Evolutionary conservation across 37 sponge, comb jelly and placozoan genomes (phyloP).

Genomic region (Ephydatia muelleri): DNA sequence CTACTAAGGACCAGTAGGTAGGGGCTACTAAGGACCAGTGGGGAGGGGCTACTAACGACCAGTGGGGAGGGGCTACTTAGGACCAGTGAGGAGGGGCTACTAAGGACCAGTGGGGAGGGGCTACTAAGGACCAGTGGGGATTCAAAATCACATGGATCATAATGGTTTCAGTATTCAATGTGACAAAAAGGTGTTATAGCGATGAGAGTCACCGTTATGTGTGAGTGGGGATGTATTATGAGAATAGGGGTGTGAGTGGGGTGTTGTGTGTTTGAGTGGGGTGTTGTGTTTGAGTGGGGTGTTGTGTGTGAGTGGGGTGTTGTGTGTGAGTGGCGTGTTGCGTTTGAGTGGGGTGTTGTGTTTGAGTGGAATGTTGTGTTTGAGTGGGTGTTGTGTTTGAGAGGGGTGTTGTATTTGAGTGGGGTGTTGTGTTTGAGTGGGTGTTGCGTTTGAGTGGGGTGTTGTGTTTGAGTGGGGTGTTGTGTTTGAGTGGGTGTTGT

Average conservation of each 20-base stretch:
- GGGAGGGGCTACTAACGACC: too few species aligned
- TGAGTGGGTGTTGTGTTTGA: neutral
- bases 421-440: neutral
- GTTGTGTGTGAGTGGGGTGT: too few species aligned
- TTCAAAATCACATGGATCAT: neutral
- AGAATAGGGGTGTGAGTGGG: too few species aligned
- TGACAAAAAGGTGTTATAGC: neutral
- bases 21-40: neutral
- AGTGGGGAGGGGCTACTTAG: neutral
- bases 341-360: neutral
- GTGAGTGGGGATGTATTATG: neutral
- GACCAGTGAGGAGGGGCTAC: neutral
- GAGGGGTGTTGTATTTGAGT: neutral
- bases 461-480: neutral
- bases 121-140: neutral
- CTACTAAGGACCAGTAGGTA: neutral
- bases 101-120: neutral
- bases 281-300: too few species aligned
- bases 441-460: neutral
- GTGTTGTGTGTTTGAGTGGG: too few species aligned
- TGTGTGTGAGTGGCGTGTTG: too few species aligned
- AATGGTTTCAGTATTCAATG: neutral
- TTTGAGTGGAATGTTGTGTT: neutral
- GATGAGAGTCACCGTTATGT: neutral
- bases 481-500: neutral